Evolutionary conservation across 1,140 invertebrate species (phyloP).

Genomic region (Lepidurus packardi): DNA sequence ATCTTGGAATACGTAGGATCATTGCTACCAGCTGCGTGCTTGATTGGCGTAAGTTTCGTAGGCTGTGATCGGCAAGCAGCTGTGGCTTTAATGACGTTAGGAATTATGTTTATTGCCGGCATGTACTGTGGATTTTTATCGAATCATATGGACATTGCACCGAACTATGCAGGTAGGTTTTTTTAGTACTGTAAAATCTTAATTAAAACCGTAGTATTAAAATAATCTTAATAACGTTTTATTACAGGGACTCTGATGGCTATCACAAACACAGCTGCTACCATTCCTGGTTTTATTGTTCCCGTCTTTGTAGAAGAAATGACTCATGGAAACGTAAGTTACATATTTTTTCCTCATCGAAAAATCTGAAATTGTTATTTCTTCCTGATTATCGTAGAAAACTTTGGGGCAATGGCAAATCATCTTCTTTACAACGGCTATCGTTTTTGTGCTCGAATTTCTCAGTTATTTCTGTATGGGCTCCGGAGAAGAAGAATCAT

Average conservation of each 20-base stretch:
- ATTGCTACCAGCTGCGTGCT: constrained; percentile 58
- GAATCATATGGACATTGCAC: constrained; percentile 85
- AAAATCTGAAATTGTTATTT: not conserved
- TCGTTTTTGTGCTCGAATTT: constrained; percentile 66
- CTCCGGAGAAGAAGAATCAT: constrained; percentile 72
- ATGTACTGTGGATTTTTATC: constrained; percentile 82
- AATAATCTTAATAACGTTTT: too few relatives aligned
- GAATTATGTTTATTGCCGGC: constrained; percentile 67
- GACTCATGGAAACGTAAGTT: constrained; percentile 61
- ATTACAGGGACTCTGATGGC: constrained; percentile 63
- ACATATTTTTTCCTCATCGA: not conserved
- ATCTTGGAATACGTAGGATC: constrained; percentile 50
- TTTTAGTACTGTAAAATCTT: too few relatives aligned
- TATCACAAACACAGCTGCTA: constrained; percentile 76
- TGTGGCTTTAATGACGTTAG: constrained; percentile 65
- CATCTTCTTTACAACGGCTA: constrained; percentile 74
- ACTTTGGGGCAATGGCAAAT: constrained; percentile 71
- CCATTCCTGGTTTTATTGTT: constrained; percentile 79
- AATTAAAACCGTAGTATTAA: too few relatives aligned
- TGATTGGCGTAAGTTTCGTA: constrained; percentile 62
- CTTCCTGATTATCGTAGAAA: constrained; percentile 52
- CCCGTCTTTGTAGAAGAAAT: constrained; percentile 71
- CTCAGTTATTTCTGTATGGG: constrained; percentile 69
- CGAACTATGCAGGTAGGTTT: constrained; percentile 64
- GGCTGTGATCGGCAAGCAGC: constrained; percentile 60